These are phyloP conservation scores for Entelurus aequoreus DNA, from an alignment of 2,113 vertebrate species.

Conservation along the genomic window DNA sequence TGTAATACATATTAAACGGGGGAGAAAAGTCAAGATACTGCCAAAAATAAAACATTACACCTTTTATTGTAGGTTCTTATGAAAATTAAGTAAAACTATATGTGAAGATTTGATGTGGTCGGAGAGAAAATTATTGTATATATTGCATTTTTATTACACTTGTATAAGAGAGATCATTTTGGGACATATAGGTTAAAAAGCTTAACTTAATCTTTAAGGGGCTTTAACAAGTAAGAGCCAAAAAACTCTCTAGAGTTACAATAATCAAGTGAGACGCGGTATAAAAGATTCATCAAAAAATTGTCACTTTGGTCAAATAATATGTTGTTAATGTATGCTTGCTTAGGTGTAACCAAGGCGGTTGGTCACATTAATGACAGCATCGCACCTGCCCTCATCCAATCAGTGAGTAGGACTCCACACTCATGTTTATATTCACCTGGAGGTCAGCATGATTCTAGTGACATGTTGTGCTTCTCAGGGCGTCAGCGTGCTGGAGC, in stretches of 20 bases:
- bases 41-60: too few relatives aligned
- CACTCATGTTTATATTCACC: background rate
- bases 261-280: too few relatives aligned
- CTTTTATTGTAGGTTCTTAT: too few relatives aligned
- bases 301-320: background rate
- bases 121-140: too few relatives aligned
- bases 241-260: background rate
- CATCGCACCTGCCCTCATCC: slow-evolving; percentile 80
- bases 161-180: background rate
- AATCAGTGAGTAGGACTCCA: slow-evolving; percentile 75
- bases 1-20: too few relatives aligned
- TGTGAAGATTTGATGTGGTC: too few relatives aligned
- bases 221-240: background rate
- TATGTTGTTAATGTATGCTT: background rate
- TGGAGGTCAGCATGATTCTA: background rate
- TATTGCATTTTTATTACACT: too few relatives aligned
- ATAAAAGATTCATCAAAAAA: too few relatives aligned
- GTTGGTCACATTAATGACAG: slow-evolving; percentile 88
- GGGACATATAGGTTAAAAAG: background rate
- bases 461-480: slow-evolving; percentile 44
- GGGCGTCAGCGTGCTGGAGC: slow-evolving; percentile 84
- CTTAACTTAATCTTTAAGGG: background rate
- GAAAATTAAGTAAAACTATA: too few relatives aligned
- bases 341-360: slow-evolving; percentile 85
- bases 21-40: too few relatives aligned